Base-by-base conservation (phyloP, 2,797 vertebrate species). In the Crocodylus rhombifer region DNA sequence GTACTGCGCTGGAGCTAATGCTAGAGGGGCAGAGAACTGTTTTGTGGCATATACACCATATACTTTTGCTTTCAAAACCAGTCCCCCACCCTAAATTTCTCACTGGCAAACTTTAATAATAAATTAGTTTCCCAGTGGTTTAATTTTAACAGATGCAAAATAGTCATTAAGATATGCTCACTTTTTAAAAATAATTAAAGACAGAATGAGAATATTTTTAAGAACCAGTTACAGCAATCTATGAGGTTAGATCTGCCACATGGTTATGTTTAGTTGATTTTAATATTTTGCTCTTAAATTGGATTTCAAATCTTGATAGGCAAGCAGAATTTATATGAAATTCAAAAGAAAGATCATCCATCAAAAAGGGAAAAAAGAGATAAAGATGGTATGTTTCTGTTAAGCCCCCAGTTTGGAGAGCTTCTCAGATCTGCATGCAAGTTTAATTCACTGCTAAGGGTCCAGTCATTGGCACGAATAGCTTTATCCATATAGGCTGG, bases 21-120 rank as follows among this genome's bases (percentile, higher is more conserved):
- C 87, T 86, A 25, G 64, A 83, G 76, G 73, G 80, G 86, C 76
- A 95, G 42, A 76, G 88, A 82, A 90, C 23, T 12, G 21, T 69
- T 94, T 91, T 82, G 86, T 42, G 61, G 79, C 82, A 75, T 71
- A 23, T 7, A 33, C 60, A 84, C 74, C 60, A 23, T 10, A 28
- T 26, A 18, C n/a, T 23, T 80, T 57, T 79, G 33, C 65, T 83
- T 76, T 89, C 78, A 28, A 71, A 88, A 51, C 80, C 5, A 62
- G 76, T 63, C 86, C 56, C 62, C 82, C 73, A 88, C 69, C 62
- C 73, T 2, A 0, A 9, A 75, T 12, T 60, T 57, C 88, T 71
- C 88, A 20, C 6, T 64, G 77, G 88, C 89, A 94, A 88, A 86
- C 33, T 90, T 16, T 11, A 84, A 77, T 5, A 77, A 88, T 58